Conservation (phyloP, 2,113 vertebrate genomes). For the Thamnaconus septentrionalis region DNA sequence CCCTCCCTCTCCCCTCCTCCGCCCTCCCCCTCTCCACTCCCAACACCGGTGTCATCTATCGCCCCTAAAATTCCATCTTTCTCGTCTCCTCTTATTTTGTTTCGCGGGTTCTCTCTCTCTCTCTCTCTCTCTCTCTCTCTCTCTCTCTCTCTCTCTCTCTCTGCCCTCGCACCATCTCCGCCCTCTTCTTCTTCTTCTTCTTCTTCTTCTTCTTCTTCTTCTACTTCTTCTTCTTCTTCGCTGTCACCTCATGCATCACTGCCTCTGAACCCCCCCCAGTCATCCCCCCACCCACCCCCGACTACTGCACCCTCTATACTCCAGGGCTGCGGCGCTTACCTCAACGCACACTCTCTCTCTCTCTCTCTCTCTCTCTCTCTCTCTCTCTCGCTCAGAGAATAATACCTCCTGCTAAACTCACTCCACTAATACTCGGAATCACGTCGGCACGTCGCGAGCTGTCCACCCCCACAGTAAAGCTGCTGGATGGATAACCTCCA, state of each 20-base stretch:
- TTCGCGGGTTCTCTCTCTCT: neutral
- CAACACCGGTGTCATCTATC: slow-evolving; percentile 42
- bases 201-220: slow-evolving; percentile 6
- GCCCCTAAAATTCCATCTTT: slow-evolving; percentile 23
- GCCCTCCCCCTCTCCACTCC: neutral
- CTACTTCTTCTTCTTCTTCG: slow-evolving; percentile 2
- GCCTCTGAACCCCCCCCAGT: slow-evolving; percentile 31
- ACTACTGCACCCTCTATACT: slow-evolving; percentile 12
- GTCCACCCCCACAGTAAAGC: slow-evolving; percentile 29
- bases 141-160: slow-evolving; percentile 12
- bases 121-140: slow-evolving; percentile 8
- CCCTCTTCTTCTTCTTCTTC: too few relatives aligned
- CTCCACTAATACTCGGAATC: slow-evolving; percentile 28
- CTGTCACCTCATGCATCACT: slow-evolving; percentile 49
- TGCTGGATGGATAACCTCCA: slow-evolving; percentile 29
- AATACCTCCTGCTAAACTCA: slow-evolving; percentile 21
- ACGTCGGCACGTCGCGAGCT: slow-evolving; percentile 24
- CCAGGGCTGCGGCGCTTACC: slow-evolving; percentile 28
- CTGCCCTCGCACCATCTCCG: slow-evolving; percentile 21
- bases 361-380: too few relatives aligned
- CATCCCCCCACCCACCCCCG: slow-evolving; percentile 23
- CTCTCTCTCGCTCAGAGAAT: neutral
- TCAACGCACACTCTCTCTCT: neutral
- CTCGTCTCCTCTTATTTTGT: slow-evolving; percentile 7
- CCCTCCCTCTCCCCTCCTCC: neutral